Percentiles rank a stretch among this genome's conserved stretches.
Evolutionary conservation across 2,113 vertebrate genomes (phyloP).

Genomic region (Macrotis lagotis): DNA sequence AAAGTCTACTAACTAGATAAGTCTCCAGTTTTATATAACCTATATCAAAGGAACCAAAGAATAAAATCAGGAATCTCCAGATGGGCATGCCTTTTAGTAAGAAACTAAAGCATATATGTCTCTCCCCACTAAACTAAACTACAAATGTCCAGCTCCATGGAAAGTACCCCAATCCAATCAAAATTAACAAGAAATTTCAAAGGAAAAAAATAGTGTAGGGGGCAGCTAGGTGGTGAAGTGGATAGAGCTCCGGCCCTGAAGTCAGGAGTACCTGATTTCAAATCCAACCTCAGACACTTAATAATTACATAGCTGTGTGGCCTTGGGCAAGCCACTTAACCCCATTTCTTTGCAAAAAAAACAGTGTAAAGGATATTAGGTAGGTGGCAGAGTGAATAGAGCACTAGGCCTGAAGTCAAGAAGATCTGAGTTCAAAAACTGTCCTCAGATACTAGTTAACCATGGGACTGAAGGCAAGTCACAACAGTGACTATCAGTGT

Average conservation of each 20-base stretch:
- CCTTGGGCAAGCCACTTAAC: background rate
- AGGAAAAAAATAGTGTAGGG: background rate
- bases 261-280: background rate
- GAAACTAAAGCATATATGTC: background rate
- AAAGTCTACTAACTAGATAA: background rate
- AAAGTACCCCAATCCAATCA: background rate
- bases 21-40: background rate
- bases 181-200: background rate
- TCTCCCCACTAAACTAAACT: background rate
- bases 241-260: background rate
- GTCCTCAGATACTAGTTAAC: no score
- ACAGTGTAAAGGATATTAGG: no score
- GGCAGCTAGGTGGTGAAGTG: background rate
- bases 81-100: background rate
- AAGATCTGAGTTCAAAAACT: no score
- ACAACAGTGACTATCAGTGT: no score
- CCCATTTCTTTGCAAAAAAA: no score
- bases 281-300: background rate
- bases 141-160: background rate
- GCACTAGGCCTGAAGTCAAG: no score
- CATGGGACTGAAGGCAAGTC: no score
- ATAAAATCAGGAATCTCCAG: background rate
- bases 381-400: no score
- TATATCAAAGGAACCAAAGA: background rate
- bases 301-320: background rate